Base-by-base conservation (phyloP, 2,888 invertebrate species). In the Hybos culiciformis region DNA sequence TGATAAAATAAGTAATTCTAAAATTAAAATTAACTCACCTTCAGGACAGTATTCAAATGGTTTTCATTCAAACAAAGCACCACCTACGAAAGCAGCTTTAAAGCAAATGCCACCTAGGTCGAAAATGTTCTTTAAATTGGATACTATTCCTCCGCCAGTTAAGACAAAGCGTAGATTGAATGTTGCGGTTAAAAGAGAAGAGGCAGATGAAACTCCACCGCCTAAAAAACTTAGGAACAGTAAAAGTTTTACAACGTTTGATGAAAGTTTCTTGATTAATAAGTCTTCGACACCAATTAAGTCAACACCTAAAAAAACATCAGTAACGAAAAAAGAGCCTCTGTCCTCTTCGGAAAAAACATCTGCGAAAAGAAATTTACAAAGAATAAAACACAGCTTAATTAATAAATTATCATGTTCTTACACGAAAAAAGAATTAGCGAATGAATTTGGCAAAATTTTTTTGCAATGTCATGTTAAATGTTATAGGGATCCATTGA, bases 401-500 rank as follows among this genome's bases (percentile, higher is more conserved):
- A 9, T 14, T 12, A 12, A 9, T 3, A 9, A 14, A 11, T 31
- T 12, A 5, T 6, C 29, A 31, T 14, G 2, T 31, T 5, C 15
- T 17, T 2, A 3, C 32, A 18, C 17, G 20, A 40, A 33, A 18
- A 18, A 29, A 6, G 34, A 41, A 11, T 24, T 48, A 9, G 33
- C 36, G 8, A 29, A 48, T 2, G 48, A 43, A 24, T 51, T 51
- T 20, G 53, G 51, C 20, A 44, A 19, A 36, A 45, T 44, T 5
- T 49, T 43, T 18, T 50, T 53, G n/a, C 44, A 44, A n/a, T 51
- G 51, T 8, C 50, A 47, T 40, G 50, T 53, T 14, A 48, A 48
- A 41, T 8, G 15, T 32, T 6, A 7, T 17, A 32, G 17, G 9
- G 17, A 8, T 15, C 15, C 6, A 32, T 17, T 7, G 15, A 32